Evolutionary conservation across 2,888 invertebrate species (phyloP).

Genomic region (Pyralis farinalis): DNA sequence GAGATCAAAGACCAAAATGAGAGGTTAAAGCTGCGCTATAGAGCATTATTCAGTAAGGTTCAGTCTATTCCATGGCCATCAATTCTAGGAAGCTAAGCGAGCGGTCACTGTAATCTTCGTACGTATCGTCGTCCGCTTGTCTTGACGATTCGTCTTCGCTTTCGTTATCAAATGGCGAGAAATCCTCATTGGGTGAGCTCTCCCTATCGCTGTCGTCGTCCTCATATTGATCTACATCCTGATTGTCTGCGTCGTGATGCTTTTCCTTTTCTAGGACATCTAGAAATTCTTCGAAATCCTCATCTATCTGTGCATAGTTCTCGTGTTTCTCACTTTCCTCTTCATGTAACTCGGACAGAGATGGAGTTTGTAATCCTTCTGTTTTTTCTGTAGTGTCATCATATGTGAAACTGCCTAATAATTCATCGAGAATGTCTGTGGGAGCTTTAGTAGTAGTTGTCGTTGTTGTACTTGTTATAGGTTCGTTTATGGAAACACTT

Average conservation of each 20-base stretch:
- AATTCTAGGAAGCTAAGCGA: slow-evolving; percentile 63
- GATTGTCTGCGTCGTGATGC: slow-evolving; percentile 22
- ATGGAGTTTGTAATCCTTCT: slow-evolving; percentile 16
- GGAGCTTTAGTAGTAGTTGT: slow-evolving; percentile 28
- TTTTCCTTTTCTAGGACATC: slow-evolving; percentile 39
- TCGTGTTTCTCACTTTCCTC: slow-evolving; percentile 46
- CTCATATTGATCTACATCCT: slow-evolving; percentile 34
- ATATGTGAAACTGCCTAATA: slow-evolving; percentile 51
- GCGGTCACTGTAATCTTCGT: slow-evolving; percentile 39
- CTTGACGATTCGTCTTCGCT: slow-evolving; percentile 27
- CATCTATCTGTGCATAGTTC: slow-evolving; percentile 43
- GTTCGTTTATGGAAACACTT: slow-evolving; percentile 26
- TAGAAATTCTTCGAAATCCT: slow-evolving; percentile 58
- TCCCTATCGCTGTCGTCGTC: slow-evolving; percentile 35
- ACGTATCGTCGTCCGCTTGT: slow-evolving; percentile 26
- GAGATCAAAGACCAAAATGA: slow-evolving; percentile 29
- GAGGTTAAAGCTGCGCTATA: slow-evolving; percentile 33
- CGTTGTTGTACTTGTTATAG: slow-evolving; percentile 15
- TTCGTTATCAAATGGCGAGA: slow-evolving; percentile 31
- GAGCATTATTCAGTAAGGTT: slow-evolving; percentile 30
- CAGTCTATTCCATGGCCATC: slow-evolving; percentile 72
- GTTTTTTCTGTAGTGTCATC: slow-evolving; percentile 33
- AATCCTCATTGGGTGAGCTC: slow-evolving; percentile 24
- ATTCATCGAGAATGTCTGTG: slow-evolving; percentile 49
- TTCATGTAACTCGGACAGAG: slow-evolving; percentile 31